Evolutionary conservation across 2,888 invertebrate species (phyloP), one percentile per base, ranked within the genome.

Genomic region (Sericinus montela): DNA sequence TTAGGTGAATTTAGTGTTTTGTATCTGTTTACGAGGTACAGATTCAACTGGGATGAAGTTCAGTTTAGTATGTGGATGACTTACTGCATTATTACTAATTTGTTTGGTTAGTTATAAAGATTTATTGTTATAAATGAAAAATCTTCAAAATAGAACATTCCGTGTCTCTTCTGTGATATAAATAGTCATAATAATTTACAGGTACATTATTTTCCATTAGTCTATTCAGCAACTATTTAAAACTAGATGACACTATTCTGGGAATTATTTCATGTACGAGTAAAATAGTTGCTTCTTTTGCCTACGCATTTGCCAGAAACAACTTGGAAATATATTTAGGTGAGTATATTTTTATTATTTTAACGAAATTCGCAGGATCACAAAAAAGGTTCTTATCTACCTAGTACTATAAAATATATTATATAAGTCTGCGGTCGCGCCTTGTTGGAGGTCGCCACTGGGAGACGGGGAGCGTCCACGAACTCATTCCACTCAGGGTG

Each of bases 261-360:
- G 96, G 95, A 3, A 93, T 95, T n/a, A 91, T 96, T 66, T 95
- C 96, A 1, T 94, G 94, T 60, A 91, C 92, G 72, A 96, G 96
- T 65, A 96, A 96, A 84, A 95, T 96, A 45, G 81, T 95, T 0
- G 94, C 95, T 0, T 92, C 95, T 32, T 94, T 96, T 62, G 94
- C 95, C 0, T 96, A 95, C 62, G 95, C 95, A 0, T 96, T 95
- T 67, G 95, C 96, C 1, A 91, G 91, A 30, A 92, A 92, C 28
- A 91, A 93, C 32, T 90, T 94, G 72, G 93, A 95, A 73, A 94
- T 96, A 73, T 96, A 96, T 75, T 80, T 96, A 55, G 95, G 94
- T 94, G 75, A 73, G 73, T 49, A 5, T 9, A 38, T 25, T 1
- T 25, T 19, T 19, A 19, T 19, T 5, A 19, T 19, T 19, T 19